Evolutionary conservation across 2,113 vertebrate genomes (phyloP), one percentile per base, ranked within the genome.

Genomic region (Cephalopholis sonnerati): DNA sequence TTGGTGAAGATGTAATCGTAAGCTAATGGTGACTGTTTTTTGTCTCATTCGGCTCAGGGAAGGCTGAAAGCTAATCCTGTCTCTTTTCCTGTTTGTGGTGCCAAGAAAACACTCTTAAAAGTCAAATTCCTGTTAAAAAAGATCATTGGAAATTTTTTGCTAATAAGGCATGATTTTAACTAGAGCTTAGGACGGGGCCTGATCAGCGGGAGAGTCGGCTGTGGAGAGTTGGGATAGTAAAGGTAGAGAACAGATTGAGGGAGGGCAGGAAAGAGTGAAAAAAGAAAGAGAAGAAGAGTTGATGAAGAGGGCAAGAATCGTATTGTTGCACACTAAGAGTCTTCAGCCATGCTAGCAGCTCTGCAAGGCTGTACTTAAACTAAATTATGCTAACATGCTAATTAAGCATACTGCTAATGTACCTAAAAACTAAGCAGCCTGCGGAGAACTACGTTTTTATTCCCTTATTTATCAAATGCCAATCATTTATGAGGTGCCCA

Each of bases 81-180:
- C 50, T 46, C 48, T 32, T 11, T 61, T 82, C 32, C 73, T 74
- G 39, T 53, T 22, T 24, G 1, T 18, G 27, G 7, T 27, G 73
- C 81, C 73, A 85, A 81, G 77, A 76, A 87, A 86, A 84, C 25
- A n/a, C 75, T 65, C 65, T 78, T 77, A 17, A 61, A 82, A 36
- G 63, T 71, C 69, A 77, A 87, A 91, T 91, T 89, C 82, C 73
- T 9, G 17, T 86, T 70, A 72, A 82, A 87, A 85, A 66, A 73
- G 59, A 81, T 88, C 82, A 83, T 36, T 79, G 77, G 69, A 82
- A 74, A 79, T 70, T 36, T 82, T 82, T 50, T 44, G 68, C 77
- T 87, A 91, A 89, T 86, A 62, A 82, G 67, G 71, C 77, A 64
- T n/a, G 27, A 57, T 63, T 91, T 87, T 82, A 88, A 91, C 41